Evolutionary conservation across 2,888 invertebrate genomes (phyloP).

Genomic region (Torymus tubicola): DNA sequence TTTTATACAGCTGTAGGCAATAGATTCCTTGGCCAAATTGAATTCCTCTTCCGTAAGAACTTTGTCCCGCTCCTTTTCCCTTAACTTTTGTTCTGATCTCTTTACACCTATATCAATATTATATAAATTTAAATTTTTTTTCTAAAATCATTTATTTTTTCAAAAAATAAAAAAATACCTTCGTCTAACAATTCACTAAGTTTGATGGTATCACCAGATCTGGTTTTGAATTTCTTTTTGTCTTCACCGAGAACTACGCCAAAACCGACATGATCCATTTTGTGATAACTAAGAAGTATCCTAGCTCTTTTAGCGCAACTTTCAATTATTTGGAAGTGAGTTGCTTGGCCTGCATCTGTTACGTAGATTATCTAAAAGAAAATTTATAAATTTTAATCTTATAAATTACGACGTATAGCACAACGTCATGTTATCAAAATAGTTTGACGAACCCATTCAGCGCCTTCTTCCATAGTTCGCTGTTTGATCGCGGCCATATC

Average conservation of each 20-base stretch:
- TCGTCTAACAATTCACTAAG: conserved; percentile 93
- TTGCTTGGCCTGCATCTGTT: conserved; percentile 93
- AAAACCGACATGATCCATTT: conserved; percentile 95
- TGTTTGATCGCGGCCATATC: conserved; percentile 96
- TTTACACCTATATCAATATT: conserved; percentile 79
- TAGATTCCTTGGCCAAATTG: conserved; percentile 89
- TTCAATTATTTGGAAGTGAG: conserved; percentile 86
- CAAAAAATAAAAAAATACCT: conserved; percentile 76
- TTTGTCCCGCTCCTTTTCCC: conserved; percentile 91
- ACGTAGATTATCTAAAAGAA: conserved; percentile 79
- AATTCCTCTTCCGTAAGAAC: conserved; percentile 89
- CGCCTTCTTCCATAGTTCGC: conserved; percentile 89
- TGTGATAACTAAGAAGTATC: conserved; percentile 81
- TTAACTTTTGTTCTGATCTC: conserved; percentile 88
- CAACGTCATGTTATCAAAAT: not conserved
- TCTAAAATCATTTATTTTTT: conserved; percentile 13
- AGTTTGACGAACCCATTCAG: conserved; percentile 82
- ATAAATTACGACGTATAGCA: too few relatives aligned
- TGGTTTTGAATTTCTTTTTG: conserved; percentile 98
- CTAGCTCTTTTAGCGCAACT: conserved; percentile 88
- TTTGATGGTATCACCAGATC: conserved; percentile 96
- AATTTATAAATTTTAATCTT: not conserved
- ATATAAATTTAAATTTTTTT: conserved; percentile 4
- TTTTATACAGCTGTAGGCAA: conserved; percentile 99
- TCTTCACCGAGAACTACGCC: conserved; percentile 99